Evolutionary conservation across 2,888 invertebrate genomes (phyloP), one percentile per base, ranked within the genome.

Genomic region (Himalopsyche tibetana): DNA sequence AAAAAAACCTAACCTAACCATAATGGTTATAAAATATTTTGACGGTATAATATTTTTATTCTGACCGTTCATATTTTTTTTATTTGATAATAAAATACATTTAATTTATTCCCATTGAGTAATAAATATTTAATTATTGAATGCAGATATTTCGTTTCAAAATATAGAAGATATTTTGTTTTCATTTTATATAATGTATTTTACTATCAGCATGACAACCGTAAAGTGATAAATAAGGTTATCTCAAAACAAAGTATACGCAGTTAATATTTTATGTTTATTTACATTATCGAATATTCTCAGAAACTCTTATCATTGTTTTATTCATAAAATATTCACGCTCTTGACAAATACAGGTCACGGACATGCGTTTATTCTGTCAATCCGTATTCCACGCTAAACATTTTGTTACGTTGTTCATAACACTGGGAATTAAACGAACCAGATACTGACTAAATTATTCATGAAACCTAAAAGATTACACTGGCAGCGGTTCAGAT

Each of bases 261-360:
- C 63, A 63, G 63, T 63, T 19, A 51, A 15, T 15, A 15, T 15
- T 63, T 2, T 63, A 8, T 63, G 63, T 63, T 63, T 63, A 63
- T 28, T n/a, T 63, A 19, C 28, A 63, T 63, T 63, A 51, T 51
- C 51, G 15, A 51, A 51, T 51, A 51, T 51, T 51, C 51, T 15
- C 15, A 15, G 15, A 15, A 51, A 1, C 15, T 15, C 51, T 12
- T 51, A 51, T 51, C 51, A 51, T 51, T 51, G 51, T 51, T 51
- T 15, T 51, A 51, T 51, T 51, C 15, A 51, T 3, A 51, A 51
- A 19, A 19, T 19, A 19, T 63, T 19, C 63, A 63, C 5, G 19
- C 19, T 63, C 63, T 63, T 63, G 63, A 63, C 28, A 19, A 63
- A 63, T n/a, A 28, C 63, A 19, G 63, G 63, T 63, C 63, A 63